Conservation (phyloP, 2,888 invertebrate genomes). For the Muschampia plurimacula region DNA sequence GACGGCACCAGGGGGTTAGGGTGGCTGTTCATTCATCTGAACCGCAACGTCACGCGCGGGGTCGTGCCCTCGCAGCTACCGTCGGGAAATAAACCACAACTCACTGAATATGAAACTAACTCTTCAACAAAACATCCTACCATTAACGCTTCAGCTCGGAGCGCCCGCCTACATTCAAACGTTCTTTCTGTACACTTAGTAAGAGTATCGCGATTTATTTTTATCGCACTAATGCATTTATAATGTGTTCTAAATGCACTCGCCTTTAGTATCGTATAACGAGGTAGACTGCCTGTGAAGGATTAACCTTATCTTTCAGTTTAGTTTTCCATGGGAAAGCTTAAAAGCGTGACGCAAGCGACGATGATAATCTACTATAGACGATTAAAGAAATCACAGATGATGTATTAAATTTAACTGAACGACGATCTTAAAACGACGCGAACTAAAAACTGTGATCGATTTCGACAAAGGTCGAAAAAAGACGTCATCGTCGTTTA, state of each 20-base stretch:
- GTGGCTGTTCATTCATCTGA: conserved; percentile 78
- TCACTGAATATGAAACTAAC: conserved; percentile 59
- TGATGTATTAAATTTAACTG: not conserved
- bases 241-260: conserved; percentile 62
- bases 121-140: conserved; percentile 45
- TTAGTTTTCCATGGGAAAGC: not conserved
- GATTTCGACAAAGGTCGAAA: no score
- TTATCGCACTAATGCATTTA: conserved; percentile 65
- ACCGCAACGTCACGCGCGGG: conserved; percentile 76
- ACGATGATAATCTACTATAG: conserved; percentile 7
- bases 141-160: conserved; percentile 23
- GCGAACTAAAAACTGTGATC: not conserved
- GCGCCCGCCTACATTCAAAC: conserved; percentile 23
- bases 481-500: no score
- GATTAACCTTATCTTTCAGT: not conserved
- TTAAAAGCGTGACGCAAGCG: not conserved
- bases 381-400: conserved; percentile 28
- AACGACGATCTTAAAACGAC: no score
- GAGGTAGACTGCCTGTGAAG: conserved; percentile 14
- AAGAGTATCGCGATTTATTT: conserved; percentile 42
- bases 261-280: conserved; percentile 25
- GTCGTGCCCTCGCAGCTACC: conserved; percentile 71
- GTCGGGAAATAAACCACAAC: conserved; percentile 59
- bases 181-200: conserved; percentile 31
- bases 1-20: conserved; percentile 45